Conservation (phyloP, 1,140 invertebrate species). For the Drosophila tsacasi region DNA sequence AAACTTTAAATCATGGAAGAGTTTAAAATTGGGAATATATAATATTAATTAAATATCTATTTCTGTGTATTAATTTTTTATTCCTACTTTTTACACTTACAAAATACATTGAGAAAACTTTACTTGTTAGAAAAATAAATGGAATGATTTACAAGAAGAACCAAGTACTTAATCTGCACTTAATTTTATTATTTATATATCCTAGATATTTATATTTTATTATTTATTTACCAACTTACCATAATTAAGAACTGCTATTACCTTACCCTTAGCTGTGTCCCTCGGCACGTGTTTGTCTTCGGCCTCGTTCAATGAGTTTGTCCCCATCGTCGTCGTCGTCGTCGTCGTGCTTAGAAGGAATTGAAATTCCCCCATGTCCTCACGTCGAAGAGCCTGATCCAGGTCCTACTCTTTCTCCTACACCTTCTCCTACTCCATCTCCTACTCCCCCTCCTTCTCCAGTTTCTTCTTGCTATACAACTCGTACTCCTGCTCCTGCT, state of each 20-base stretch:
- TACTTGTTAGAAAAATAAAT: neutral
- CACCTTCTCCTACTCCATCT: neutral
- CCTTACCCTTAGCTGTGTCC: neutral
- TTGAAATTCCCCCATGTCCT: constrained; percentile 66
- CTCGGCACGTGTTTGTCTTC: constrained; percentile 65
- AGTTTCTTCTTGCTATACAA: neutral
- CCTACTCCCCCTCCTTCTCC: neutral
- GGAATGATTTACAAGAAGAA: neutral
- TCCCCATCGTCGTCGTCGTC: constrained; percentile 51
- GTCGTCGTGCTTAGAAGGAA: constrained; percentile 66
- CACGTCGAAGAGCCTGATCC: neutral
- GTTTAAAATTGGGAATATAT: neutral
- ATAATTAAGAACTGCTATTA: neutral
- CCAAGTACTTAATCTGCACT: neutral
- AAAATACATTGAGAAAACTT: neutral
- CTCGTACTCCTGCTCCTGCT: neutral
- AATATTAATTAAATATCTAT: neutral
- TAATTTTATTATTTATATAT: neutral
- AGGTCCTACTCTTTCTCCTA: neutral
- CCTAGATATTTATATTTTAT: neutral
- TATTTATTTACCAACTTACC: neutral
- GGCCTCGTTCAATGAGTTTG: constrained; percentile 65
- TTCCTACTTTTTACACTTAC: neutral
- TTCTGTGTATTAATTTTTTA: neutral
- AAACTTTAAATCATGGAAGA: too few relatives aligned